These are phyloP conservation scores for Agapornis canus DNA, from an alignment of 2,797 vertebrate species.

Conservation along the genomic window DNA sequence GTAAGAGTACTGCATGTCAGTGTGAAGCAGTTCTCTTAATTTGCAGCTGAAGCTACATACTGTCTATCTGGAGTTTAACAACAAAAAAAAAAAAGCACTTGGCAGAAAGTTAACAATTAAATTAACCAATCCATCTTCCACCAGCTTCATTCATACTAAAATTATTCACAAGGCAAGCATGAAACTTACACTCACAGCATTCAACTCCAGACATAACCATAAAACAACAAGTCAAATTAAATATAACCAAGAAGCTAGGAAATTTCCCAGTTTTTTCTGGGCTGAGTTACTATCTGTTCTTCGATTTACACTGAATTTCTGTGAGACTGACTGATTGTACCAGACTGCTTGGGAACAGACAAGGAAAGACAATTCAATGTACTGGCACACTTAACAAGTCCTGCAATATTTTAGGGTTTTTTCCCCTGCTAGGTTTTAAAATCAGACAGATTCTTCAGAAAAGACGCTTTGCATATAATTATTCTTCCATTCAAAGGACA, in stretches of 20 bases:
- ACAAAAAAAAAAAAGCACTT: background rate
- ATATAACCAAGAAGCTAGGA: background rate
- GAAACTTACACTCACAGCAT: background rate
- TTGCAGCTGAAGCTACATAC: background rate
- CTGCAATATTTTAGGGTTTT: fast-evolving
- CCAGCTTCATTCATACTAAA: background rate
- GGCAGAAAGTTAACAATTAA: background rate
- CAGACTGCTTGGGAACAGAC: background rate
- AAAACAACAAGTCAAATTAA: background rate
- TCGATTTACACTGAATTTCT: background rate
- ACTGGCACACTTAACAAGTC: fast-evolving
- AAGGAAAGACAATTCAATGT: background rate
- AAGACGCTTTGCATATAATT: background rate
- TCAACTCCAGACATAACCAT: background rate
- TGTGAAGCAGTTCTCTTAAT: background rate
- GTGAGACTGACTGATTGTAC: background rate
- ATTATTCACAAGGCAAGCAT: background rate
- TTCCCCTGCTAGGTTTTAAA: background rate
- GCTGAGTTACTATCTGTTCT: background rate
- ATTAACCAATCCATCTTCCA: background rate
- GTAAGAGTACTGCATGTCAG: fast-evolving
- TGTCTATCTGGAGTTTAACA: background rate
- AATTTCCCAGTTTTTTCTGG: background rate
- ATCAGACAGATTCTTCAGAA: background rate
- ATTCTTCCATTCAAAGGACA: background rate